A percentile compares a stretch with the other conserved stretches of the same genome.
phyloP scores from a whole-genome alignment of 1,140 invertebrate species.

The Forficula auricularia region DNA sequence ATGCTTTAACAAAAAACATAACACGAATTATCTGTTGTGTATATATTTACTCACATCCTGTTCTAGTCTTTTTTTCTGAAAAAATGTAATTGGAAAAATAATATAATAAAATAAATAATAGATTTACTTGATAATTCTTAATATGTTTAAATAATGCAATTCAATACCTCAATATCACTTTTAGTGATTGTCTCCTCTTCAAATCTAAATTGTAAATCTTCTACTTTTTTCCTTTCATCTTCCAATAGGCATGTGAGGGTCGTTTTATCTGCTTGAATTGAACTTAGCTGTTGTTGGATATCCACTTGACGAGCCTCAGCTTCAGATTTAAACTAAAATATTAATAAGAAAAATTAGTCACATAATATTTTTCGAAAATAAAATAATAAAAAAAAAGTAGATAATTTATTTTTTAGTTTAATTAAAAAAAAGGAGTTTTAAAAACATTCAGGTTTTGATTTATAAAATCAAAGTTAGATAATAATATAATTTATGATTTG shows the following conservation, averaged over 20 bases:
- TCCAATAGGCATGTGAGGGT: conserved; percentile 51
- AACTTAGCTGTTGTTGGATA: conserved; percentile 25
- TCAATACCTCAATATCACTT: conserved; percentile 56
- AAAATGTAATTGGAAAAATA: conserved; percentile 10
- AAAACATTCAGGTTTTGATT: no score
- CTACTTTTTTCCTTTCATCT: conserved; percentile 70
- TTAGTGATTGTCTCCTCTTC: conserved; percentile 73
- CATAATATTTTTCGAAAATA: not conserved
- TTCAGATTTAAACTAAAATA: conserved; percentile 32
- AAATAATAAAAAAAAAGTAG: no score
- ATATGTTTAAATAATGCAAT: not conserved
- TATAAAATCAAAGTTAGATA: no score
- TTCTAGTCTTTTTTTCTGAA: conserved; percentile 27
- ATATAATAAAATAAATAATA: not conserved
- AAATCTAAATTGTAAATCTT: conserved; percentile 79
- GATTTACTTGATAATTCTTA: not conserved
- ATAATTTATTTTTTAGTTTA: no score
- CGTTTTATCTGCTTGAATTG: conserved; percentile 45
- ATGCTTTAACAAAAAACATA: conserved; percentile 4
- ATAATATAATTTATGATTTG: no score
- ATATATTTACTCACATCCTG: conserved; percentile 32
- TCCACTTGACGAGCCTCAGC: conserved; percentile 30
- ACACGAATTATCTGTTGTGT: conserved; percentile 14
- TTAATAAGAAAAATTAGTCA: no score
- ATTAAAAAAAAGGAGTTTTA: no score